These are phyloP conservation scores for Aleiodes testaceus DNA, from an alignment of 2,888 invertebrate species.

Conservation along the genomic window DNA sequence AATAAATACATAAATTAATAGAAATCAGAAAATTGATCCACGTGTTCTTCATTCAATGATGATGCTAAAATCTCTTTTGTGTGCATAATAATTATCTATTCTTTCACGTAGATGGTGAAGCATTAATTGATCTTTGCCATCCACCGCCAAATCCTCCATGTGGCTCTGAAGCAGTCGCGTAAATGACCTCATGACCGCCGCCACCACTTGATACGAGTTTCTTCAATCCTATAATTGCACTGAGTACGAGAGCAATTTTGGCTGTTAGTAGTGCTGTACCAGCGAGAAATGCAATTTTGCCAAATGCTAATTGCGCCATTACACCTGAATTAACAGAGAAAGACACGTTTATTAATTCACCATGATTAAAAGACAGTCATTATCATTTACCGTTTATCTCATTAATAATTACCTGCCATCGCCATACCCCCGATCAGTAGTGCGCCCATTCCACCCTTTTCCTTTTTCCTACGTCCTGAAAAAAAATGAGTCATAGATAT, in stretches of 20 bases:
- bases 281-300: slow-evolving; percentile 80
- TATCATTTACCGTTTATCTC: slow-evolving; percentile 18
- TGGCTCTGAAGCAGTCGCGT: slow-evolving; percentile 73
- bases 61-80: neutral
- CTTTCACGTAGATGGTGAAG: slow-evolving; percentile 62
- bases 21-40: slow-evolving; percentile 28
- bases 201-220: slow-evolving; percentile 75
- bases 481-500: slow-evolving; percentile 15
- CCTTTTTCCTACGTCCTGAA: slow-evolving; percentile 75
- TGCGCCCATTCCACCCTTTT: slow-evolving; percentile 72
- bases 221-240: slow-evolving; percentile 79
- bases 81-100: no score
- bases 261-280: slow-evolving; percentile 80
- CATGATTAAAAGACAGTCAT: neutral
- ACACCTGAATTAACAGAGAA: slow-evolving; percentile 69
- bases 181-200: slow-evolving; percentile 76
- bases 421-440: slow-evolving; percentile 78
- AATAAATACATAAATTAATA: slow-evolving; percentile 41
- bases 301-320: slow-evolving; percentile 80
- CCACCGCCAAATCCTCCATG: slow-evolving; percentile 69
- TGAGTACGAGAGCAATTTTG: slow-evolving; percentile 79
- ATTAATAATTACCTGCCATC: slow-evolving; percentile 72
- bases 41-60: slow-evolving; percentile 32
- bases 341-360: neutral
- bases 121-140: slow-evolving; percentile 68